Evolutionary conservation across 1,140 invertebrate genomes (phyloP), one percentile per base, ranked within the genome.

Genomic region (Lineus longissimus): DNA sequence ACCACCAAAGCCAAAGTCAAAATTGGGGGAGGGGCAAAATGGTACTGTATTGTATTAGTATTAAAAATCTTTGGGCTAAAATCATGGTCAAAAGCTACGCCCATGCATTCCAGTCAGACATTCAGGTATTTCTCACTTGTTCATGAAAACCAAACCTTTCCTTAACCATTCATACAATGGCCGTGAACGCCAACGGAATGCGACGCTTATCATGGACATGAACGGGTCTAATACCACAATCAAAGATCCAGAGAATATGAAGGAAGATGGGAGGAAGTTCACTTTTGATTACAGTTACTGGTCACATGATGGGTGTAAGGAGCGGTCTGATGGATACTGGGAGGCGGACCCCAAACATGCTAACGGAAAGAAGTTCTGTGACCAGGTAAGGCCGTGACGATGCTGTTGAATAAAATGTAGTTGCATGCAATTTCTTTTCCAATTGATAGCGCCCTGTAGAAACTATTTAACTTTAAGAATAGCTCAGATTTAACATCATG

Each of bases 221-320:
- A 68, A 83, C 58, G 82, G 78, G 0, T 73, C 77, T 11, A 69
- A 71, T 1, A 85, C 84, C 15, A 66, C 69, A 11, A 71, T 86
- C 30, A 76, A 70, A 47, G 77, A 86, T 69, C 85, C 85, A 25
- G 74, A 79, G 30, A 75, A 79, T 58, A 61, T 70, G 4, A 68
- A 69, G 27, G 77, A 76, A 2, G 78, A 83, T 41, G 67, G 68
- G 4, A 84, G 84, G 66, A 75, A 75, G 60, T 87, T 85, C 70
- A 80, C 82, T 11, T 87, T 81, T 70, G 86, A 87, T 72, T 74
- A 81, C 69, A 81, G 80, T 63, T 87, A 86, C 68, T 86, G 86
- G 86, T 86, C 83, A 25, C 84, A 84, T 70, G 85, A 86, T 71
- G 86, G 85, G 0, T 85, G 68, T 65, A 80, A 76, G 58, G 76